Evolutionary conservation across 1,140 invertebrate species (phyloP).

Genomic region (Orchesella cincta): DNA sequence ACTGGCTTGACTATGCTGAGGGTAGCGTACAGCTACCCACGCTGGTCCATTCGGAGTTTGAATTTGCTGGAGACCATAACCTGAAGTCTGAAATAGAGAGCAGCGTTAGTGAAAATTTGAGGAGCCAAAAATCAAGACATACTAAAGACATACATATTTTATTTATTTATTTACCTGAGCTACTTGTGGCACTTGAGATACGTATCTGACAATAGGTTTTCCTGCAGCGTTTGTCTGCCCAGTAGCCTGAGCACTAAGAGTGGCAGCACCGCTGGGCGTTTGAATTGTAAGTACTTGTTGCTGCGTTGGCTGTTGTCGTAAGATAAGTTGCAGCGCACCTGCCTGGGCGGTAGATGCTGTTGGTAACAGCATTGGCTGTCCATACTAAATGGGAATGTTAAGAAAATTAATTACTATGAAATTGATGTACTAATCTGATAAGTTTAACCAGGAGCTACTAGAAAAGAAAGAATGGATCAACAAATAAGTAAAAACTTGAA

Average conservation of each 20-base stretch:
- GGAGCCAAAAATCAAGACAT: background rate
- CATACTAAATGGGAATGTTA: constrained; percentile 43
- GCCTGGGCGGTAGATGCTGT: constrained; percentile 39
- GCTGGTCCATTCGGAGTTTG: constrained; percentile 46
- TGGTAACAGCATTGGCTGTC: constrained; percentile 48
- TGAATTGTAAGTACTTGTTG: constrained; percentile 49
- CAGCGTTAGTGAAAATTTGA: no score
- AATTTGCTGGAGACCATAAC: constrained; percentile 45
- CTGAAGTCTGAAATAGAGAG: background rate
- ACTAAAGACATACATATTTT: background rate
- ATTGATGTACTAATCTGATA: no score
- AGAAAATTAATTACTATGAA: no score
- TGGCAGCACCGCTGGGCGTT: constrained; percentile 37
- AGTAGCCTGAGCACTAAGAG: constrained; percentile 36
- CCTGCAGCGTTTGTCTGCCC: constrained; percentile 26
- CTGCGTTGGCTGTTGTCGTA: constrained; percentile 48
- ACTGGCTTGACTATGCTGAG: background rate
- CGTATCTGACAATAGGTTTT: constrained; percentile 48
- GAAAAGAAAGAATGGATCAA: background rate
- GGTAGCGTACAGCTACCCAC: constrained; percentile 43
- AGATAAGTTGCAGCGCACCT: constrained; percentile 42
- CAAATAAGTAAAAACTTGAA: background rate
- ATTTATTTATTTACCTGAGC: constrained; percentile 35
- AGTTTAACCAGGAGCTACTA: background rate
- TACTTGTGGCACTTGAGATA: constrained; percentile 49